phyloP scores from a whole-genome alignment of 2,888 invertebrate species.

The Macroteleia sp. region DNA sequence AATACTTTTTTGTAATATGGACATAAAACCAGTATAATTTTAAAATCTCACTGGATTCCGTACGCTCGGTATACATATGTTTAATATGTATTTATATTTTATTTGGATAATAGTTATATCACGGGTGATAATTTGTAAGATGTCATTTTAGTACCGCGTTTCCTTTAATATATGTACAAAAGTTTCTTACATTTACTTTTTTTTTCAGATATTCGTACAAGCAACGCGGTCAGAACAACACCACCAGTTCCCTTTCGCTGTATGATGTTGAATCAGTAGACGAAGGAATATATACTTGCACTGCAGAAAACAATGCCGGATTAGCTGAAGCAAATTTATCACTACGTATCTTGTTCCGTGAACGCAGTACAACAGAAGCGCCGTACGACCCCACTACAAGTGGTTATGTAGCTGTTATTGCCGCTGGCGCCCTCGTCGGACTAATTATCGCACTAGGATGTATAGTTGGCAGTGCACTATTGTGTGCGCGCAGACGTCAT shows the following conservation, averaged over 20 bases:
- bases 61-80: too few species aligned
- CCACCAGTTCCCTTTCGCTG: constrained; percentile 74
- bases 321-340: constrained; percentile 92
- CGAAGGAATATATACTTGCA: constrained; percentile 93
- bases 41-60: too few species aligned
- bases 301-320: constrained; percentile 94
- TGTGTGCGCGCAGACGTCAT: constrained; percentile 75
- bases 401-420: constrained; percentile 78
- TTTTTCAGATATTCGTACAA: constrained; percentile 75
- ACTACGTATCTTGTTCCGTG: constrained; percentile 88
- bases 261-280: constrained; percentile 84
- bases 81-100: too few species aligned
- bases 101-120: too few species aligned
- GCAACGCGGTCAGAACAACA: constrained; percentile 75
- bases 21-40: too few species aligned
- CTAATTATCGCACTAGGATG: constrained; percentile 77
- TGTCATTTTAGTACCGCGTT: too few species aligned
- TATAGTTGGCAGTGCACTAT: constrained; percentile 76
- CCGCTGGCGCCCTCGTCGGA: constrained; percentile 79
- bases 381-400: constrained; percentile 74
- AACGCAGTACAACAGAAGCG: constrained; percentile 76
- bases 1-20: too few species aligned
- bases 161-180: too few species aligned
- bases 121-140: too few species aligned
- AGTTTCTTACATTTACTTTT: too few species aligned